Conservation (phyloP, 2,888 invertebrate species). For the Bibio marci region DNA sequence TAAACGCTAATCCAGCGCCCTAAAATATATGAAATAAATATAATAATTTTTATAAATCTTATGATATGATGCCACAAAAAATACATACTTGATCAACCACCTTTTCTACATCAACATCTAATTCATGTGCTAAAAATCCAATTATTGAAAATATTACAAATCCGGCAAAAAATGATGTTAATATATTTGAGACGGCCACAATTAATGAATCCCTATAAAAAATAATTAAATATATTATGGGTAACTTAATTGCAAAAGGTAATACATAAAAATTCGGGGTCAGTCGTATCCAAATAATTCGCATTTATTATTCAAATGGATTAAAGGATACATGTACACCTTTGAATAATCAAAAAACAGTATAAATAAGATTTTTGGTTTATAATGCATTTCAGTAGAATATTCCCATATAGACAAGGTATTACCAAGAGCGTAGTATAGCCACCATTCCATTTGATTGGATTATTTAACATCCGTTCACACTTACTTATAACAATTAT, state of each 20-base stretch:
- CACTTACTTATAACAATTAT: slow-evolving; percentile 54
- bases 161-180: slow-evolving; percentile 66
- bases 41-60: not conserved
- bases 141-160: slow-evolving; percentile 67
- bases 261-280: too few species aligned
- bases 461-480: too few species aligned
- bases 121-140: slow-evolving; percentile 62
- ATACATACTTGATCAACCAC: slow-evolving; percentile 43
- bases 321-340: too few species aligned
- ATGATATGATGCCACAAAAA: not conserved
- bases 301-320: too few species aligned
- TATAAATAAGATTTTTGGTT: too few species aligned
- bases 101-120: slow-evolving; percentile 47
- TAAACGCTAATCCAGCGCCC: slow-evolving; percentile 64
- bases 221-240: not conserved
- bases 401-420: too few species aligned
- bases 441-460: too few species aligned
- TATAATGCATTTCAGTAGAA: too few species aligned
- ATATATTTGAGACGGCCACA: slow-evolving; percentile 58
- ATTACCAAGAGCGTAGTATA: too few species aligned
- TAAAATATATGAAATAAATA: too few species aligned
- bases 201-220: slow-evolving; percentile 50
- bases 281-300: too few species aligned
- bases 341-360: too few species aligned
- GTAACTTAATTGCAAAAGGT: not conserved